phyloP scores from a whole-genome alignment of 2,888 invertebrate genomes.

The Stenodera caucasica region DNA sequence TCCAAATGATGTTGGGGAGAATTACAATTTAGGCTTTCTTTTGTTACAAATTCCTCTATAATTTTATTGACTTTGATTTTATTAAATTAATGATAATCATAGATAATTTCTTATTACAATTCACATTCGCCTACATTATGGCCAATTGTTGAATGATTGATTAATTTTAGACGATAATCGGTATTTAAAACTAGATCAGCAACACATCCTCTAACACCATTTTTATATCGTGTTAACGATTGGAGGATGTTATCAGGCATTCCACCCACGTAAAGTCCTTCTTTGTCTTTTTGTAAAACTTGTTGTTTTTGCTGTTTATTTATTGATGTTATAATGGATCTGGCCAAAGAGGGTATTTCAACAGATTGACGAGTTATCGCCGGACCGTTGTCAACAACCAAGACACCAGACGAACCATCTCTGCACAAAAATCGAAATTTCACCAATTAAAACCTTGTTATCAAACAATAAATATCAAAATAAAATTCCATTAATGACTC shows the following conservation, averaged over 20 bases:
- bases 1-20: constrained; percentile 20
- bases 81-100: constrained; percentile 2
- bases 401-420: constrained; percentile 80
- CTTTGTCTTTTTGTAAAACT: constrained; percentile 63
- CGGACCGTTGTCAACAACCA: constrained; percentile 87
- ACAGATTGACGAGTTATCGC: constrained; percentile 80
- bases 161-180: constrained; percentile 60
- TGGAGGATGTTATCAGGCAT: constrained; percentile 50
- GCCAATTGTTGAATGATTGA: constrained; percentile 59
- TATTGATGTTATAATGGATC: constrained; percentile 48
- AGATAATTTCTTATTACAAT: constrained; percentile 32
- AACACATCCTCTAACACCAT: constrained; percentile 65
- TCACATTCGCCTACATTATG: constrained; percentile 55
- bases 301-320: constrained; percentile 55
- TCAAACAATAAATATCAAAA: too few species aligned
- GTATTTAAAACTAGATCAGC: constrained; percentile 64
- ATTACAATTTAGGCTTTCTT: constrained; percentile 28
- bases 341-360: constrained; percentile 70
- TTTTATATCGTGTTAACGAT: constrained; percentile 57
- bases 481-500: too few species aligned
- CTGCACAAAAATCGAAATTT: constrained; percentile 56
- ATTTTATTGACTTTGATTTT: constrained; percentile 36
- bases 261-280: constrained; percentile 82
- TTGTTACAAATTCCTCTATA: constrained; percentile 3
- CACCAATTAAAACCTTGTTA: too few species aligned